A percentile compares a stretch with the other conserved stretches of the same genome.
These are phyloP conservation scores for Amiota mariae DNA, from an alignment of 2,888 invertebrate genomes.

Conservation along the genomic window DNA sequence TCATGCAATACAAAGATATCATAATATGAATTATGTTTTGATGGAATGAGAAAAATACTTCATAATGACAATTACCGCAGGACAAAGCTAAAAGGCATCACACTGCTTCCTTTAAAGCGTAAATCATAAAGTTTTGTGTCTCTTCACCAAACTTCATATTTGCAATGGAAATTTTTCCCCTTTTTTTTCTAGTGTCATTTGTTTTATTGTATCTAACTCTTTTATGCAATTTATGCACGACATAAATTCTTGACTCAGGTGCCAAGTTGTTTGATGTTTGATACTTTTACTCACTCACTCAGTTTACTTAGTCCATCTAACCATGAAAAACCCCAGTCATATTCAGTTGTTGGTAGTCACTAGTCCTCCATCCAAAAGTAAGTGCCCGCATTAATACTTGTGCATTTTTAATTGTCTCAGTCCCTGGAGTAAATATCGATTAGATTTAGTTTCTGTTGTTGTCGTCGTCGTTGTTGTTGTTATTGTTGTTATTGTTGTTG, in stretches of 20 bases:
- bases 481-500: too few species aligned
- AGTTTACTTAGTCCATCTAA: conserved; percentile 39
- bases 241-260: conserved; percentile 63
- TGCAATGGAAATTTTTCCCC: not conserved
- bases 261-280: conserved; percentile 49
- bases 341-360: not conserved
- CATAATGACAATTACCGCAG: too few species aligned
- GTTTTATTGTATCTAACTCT: not conserved
- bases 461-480: too few species aligned
- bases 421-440: conserved; percentile 1
- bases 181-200: conserved; percentile 11
- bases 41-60: too few species aligned
- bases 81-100: not conserved
- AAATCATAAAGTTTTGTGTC: not conserved
- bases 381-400: conserved; percentile 16
- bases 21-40: too few species aligned
- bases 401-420: conserved; percentile 8
- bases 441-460: not conserved
- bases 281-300: conserved; percentile 39
- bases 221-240: conserved; percentile 54
- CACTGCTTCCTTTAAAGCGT: not conserved
- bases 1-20: too few species aligned
- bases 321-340: not conserved
- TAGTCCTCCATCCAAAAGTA: not conserved
- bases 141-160: conserved; percentile 38